Conservation (phyloP, 2,888 invertebrate species). For the Xanthia togata region DNA sequence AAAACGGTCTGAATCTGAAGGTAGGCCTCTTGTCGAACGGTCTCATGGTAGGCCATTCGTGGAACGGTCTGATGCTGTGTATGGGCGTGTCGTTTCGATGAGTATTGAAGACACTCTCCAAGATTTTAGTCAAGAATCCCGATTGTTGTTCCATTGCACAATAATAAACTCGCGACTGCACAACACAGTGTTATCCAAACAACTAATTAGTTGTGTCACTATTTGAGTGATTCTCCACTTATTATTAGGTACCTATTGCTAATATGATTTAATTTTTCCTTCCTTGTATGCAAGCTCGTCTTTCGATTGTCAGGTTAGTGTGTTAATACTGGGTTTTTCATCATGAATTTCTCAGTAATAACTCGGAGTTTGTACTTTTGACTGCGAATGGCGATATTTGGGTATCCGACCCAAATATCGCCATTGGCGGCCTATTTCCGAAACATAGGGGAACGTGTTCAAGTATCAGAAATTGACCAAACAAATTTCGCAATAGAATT, state of each 20-base stretch:
- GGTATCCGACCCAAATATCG: no score
- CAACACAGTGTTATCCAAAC: background rate
- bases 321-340: background rate
- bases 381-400: background rate
- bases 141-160: slow-evolving; percentile 8
- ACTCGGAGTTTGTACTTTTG: background rate
- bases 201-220: background rate
- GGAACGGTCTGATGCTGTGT: background rate
- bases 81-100: background rate
- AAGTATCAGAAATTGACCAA: background rate
- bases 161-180: slow-evolving; percentile 11
- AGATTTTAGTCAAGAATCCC: background rate
- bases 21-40: background rate
- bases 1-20: background rate
- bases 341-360: background rate
- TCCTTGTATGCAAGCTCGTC: background rate
- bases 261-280: slow-evolving; percentile 21
- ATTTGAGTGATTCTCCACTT: background rate
- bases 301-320: background rate
- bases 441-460: background rate
- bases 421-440: background rate
- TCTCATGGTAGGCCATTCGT: background rate
- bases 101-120: background rate
- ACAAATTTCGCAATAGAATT: background rate
- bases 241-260: background rate